phyloP scores from a whole-genome alignment of 2,113 vertebrate genomes.

The Brevimyrus niger region DNA sequence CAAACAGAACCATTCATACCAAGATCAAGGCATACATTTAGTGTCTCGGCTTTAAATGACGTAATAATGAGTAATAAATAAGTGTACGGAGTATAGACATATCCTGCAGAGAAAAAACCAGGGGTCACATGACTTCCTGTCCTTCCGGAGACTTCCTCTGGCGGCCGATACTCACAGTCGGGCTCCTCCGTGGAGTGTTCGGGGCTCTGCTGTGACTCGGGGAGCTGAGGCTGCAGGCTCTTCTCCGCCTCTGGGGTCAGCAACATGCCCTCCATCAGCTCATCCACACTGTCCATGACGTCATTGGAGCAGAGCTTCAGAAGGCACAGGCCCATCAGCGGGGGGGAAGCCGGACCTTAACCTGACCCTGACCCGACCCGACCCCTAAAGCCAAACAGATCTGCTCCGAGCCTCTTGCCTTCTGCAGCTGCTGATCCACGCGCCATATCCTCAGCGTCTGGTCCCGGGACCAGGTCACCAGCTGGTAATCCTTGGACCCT shows the following conservation, averaged over 20 bases:
- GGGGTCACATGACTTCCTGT: not conserved
- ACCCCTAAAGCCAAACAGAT: not conserved
- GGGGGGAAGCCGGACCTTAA: not conserved
- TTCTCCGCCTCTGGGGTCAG: conserved; percentile 79
- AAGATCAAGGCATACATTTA: not conserved
- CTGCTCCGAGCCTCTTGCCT: conserved; percentile 55
- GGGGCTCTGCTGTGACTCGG: conserved; percentile 61
- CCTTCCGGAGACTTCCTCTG: not conserved
- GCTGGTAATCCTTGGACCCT: conserved; percentile 90
- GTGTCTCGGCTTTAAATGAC: not conserved
- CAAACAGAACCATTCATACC: not conserved
- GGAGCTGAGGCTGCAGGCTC: conserved; percentile 65
- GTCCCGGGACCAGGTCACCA: conserved; percentile 95
- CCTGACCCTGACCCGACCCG: not conserved
- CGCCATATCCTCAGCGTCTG: conserved; percentile 95
- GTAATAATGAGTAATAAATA: not conserved
- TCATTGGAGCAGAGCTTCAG: conserved; percentile 84
- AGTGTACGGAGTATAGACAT: not conserved
- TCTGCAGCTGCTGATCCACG: conserved; percentile 89
- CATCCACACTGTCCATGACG: conserved; percentile 72
- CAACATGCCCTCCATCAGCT: conserved; percentile 82
- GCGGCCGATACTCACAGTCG: conserved; percentile 53
- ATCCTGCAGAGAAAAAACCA: not conserved
- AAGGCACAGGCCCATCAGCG: conserved; percentile 12
- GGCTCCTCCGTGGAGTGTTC: conserved; percentile 52